phyloP scores from a whole-genome alignment of 2,888 invertebrate species.

The Apotomis turbidana region DNA sequence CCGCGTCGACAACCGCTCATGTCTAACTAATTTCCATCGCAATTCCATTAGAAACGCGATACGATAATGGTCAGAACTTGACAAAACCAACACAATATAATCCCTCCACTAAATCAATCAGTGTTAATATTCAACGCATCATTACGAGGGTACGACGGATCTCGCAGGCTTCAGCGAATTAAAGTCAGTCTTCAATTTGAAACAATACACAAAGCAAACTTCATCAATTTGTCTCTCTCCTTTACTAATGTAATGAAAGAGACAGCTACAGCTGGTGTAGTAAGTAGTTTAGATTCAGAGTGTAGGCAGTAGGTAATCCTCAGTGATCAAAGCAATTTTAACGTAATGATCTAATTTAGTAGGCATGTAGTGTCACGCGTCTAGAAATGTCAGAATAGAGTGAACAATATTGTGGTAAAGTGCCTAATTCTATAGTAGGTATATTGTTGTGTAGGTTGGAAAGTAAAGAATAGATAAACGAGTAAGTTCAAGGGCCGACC shows the following conservation, averaged over 20 bases:
- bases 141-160: slow-evolving; percentile 36
- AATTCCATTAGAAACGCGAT: slow-evolving; percentile 12
- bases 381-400: too few species aligned
- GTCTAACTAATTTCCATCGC: neutral
- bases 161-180: slow-evolving; percentile 22
- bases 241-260: neutral
- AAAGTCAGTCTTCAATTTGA: slow-evolving; percentile 7
- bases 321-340: slow-evolving; percentile 61
- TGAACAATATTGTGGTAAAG: too few species aligned
- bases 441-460: too few species aligned
- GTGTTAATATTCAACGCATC: slow-evolving; percentile 35
- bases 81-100: slow-evolving; percentile 4
- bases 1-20: too few species aligned
- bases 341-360: slow-evolving; percentile 63
- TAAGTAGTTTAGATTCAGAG: slow-evolving; percentile 17
- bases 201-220: neutral
- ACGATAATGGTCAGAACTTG: slow-evolving; percentile 16
- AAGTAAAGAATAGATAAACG: too few species aligned
- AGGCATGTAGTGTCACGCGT: slow-evolving; percentile 52
- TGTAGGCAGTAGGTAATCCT: slow-evolving; percentile 59
- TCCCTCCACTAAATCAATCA: slow-evolving; percentile 32
- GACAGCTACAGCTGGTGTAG: neutral
- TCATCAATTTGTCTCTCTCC: neutral
- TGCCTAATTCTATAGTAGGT: too few species aligned
- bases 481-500: too few species aligned